These are phyloP conservation scores for Mormyrops attenuatus DNA, from an alignment of 2,797 vertebrate genomes.

Conservation along the genomic window DNA sequence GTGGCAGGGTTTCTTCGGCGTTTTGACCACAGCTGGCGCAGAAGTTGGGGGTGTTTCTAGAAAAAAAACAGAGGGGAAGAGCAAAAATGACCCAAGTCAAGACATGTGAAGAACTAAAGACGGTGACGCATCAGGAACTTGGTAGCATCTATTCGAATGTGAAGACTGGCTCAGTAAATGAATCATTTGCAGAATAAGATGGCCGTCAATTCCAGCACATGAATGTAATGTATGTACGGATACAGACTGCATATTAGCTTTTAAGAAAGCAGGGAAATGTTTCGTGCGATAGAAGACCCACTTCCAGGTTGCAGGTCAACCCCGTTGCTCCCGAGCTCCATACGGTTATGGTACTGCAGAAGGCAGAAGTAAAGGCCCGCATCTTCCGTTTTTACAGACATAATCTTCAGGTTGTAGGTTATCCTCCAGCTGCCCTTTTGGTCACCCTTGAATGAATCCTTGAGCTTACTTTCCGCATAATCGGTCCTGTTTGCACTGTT, in stretches of 20 bases:
- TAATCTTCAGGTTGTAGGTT: slow-evolving; percentile 3
- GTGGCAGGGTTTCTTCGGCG: slow-evolving; percentile 8
- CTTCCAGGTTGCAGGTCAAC: slow-evolving; percentile 18
- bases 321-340: neutral
- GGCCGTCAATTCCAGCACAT: neutral
- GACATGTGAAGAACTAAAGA: neutral
- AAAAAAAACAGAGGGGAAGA: neutral
- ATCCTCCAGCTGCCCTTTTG: neutral
- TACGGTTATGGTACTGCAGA: neutral
- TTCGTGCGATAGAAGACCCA: neutral
- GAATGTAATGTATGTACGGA: neutral
- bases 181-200: neutral
- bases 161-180: neutral
- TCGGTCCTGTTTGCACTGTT: neutral
- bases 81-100: neutral
- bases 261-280: neutral
- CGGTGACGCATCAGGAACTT: neutral
- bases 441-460: neutral
- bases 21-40: neutral
- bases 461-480: neutral
- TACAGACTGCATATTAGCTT: neutral
- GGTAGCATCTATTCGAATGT: neutral
- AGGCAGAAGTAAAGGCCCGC: slow-evolving; percentile 17
- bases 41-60: slow-evolving; percentile 14
- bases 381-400: neutral